Base-by-base conservation (phyloP, 1,140 invertebrate genomes). In the Cyclina sinensis region DNA sequence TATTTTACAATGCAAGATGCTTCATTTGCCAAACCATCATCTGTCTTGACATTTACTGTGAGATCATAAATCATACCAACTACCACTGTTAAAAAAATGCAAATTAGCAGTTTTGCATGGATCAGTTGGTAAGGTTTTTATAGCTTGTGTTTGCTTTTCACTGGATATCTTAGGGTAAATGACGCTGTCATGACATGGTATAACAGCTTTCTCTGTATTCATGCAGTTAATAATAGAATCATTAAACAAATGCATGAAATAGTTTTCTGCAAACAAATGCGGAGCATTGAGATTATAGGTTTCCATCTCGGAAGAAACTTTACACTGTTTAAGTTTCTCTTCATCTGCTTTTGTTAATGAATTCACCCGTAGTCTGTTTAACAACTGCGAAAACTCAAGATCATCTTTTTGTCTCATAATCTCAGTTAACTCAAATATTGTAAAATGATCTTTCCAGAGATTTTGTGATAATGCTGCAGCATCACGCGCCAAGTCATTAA, bases 11-110 rank as follows among this genome's bases (percentile, higher is more conserved):
- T 37, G 76, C 68, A 88, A 18, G 74, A 30, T 59, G 82, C 65
- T 21, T 68, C 68, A 85, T 85, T 85, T 7, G n/a, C n/a, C n/a
- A n/a, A n/a, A n/a, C n/a, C n/a, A n/a, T n/a, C 16, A 46, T 46
- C 16, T 46, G 78, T 35, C 37, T 89, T 89, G 12, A 84, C 81
- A 30, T 70, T 73, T 27, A 89, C 73, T 35, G n/a, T n/a, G n/a
- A n/a, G n/a, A n/a, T n/a, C n/a, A n/a, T n/a, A n/a, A n/a, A n/a
- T n/a, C n/a, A n/a, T n/a, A n/a, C n/a, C n/a, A n/a, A n/a, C n/a
- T n/a, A n/a, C n/a, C n/a, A n/a, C n/a, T n/a, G n/a, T n/a, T 85
- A 73, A 85, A 79, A 85, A 9, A 78, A 74, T 73, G 80, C 85
- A 48, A n/a, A n/a, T n/a, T n/a, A n/a, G n/a, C n/a, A n/a, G n/a